These are phyloP conservation scores for Plutella xylostella DNA, from an alignment of 2,888 invertebrate genomes.

Conservation along the genomic window DNA sequence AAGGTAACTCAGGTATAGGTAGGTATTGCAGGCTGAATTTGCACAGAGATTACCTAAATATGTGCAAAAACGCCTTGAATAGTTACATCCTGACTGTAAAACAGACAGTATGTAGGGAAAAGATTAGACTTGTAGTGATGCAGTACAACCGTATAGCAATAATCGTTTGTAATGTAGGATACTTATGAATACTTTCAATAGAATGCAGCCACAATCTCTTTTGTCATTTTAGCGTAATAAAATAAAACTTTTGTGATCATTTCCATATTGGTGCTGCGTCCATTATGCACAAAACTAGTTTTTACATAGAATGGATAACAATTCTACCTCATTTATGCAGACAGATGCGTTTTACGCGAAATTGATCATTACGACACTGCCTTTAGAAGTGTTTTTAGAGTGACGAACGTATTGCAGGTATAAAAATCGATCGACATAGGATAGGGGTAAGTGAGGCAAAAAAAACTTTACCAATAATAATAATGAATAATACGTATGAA, in stretches of 20 bases:
- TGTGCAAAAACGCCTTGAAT: too few species aligned
- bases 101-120: not conserved
- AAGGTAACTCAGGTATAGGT: too few species aligned
- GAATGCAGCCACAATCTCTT: not conserved
- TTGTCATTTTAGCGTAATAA: not conserved
- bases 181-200: too few species aligned
- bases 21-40: too few species aligned
- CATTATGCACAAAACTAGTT: slow-evolving; percentile 33
- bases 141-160: not conserved
- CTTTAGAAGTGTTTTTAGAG: not conserved
- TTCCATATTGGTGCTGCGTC: slow-evolving; percentile 34
- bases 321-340: slow-evolving; percentile 62
- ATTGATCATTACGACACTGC: not conserved
- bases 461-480: too few species aligned
- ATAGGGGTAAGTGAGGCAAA: too few species aligned
- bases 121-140: not conserved
- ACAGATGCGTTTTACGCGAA: slow-evolving; percentile 21
- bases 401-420: too few species aligned
- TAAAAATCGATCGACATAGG: too few species aligned
- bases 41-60: too few species aligned
- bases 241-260: not conserved
- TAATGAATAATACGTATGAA: too few species aligned
- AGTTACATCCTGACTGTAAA: not conserved
- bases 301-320: slow-evolving; percentile 30
- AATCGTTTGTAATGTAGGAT: not conserved